These are phyloP conservation scores for Carollia perspicillata DNA, from an alignment of 2,113 vertebrate species.

Conservation along the genomic window DNA sequence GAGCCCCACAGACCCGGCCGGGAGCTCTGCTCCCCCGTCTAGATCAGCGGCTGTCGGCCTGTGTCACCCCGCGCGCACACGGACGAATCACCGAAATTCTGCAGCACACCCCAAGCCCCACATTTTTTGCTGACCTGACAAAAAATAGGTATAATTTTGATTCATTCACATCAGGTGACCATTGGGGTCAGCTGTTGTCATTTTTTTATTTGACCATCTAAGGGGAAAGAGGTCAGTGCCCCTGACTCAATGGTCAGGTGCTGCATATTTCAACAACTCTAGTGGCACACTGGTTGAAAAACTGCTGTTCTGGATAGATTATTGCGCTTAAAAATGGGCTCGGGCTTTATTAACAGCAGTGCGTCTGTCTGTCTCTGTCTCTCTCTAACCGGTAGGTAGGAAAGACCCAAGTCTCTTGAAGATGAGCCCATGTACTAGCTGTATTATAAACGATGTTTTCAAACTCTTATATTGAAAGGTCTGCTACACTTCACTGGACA, in stretches of 20 bases:
- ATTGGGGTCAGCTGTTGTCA: too few relatives aligned
- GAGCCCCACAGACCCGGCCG: not conserved
- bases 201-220: too few relatives aligned
- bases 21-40: not conserved
- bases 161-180: too few relatives aligned
- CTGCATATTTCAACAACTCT: not conserved
- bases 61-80: too few relatives aligned
- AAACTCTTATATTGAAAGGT: not conserved
- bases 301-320: not conserved
- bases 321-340: not conserved
- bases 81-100: not conserved
- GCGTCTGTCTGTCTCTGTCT: not conserved
- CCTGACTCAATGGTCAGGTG: too few relatives aligned
- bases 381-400: not conserved
- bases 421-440: not conserved
- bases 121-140: not conserved
- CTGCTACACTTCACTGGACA: not conserved
- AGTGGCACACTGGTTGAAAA: not conserved
- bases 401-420: conserved; percentile 20
- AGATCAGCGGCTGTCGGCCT: too few relatives aligned
- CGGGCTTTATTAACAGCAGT: not conserved
- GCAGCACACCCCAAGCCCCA: not conserved
- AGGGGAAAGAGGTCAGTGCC: too few relatives aligned
- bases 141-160: not conserved
- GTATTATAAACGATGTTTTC: not conserved